A percentile compares a stretch with the other conserved stretches of the same genome.
phyloP scores from a whole-genome alignment of 2,797 vertebrate genomes.

The Remorina albescens region DNA sequence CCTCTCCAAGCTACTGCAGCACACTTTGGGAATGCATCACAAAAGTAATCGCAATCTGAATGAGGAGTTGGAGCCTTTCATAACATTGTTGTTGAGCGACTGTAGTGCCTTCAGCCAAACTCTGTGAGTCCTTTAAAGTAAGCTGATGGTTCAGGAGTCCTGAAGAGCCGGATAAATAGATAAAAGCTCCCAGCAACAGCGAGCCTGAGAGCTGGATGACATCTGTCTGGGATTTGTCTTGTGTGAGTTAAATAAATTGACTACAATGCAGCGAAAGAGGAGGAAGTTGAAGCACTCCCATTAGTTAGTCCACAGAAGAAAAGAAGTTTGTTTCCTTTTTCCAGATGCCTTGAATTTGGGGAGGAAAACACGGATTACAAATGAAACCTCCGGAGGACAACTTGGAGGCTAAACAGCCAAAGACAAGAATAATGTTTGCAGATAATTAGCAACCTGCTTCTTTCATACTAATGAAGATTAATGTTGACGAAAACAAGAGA shows the following conservation, averaged over 20 bases:
- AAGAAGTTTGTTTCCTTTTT: slow-evolving; percentile 9
- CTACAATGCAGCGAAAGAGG: slow-evolving; percentile 40
- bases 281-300: slow-evolving; percentile 16
- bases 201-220: slow-evolving; percentile 61
- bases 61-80: slow-evolving; percentile 33
- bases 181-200: slow-evolving; percentile 62
- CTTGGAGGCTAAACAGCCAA: slow-evolving; percentile 22
- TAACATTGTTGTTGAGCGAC: slow-evolving; percentile 40
- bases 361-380: slow-evolving; percentile 16
- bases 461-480: slow-evolving; percentile 62
- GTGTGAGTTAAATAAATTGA: slow-evolving; percentile 58
- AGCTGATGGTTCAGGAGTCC: slow-evolving; percentile 60
- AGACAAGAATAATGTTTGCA: slow-evolving; percentile 35
- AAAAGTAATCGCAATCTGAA: slow-evolving; percentile 29
- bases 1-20: neutral
- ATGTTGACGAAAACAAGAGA: slow-evolving; percentile 60
- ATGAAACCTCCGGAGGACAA: slow-evolving; percentile 39
- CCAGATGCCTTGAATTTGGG: slow-evolving; percentile 6
- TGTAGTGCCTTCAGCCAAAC: slow-evolving; percentile 45
- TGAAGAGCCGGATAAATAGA: slow-evolving; percentile 62
- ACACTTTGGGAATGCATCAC: neutral
- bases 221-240: slow-evolving; percentile 71
- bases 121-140: slow-evolving; percentile 55
- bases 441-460: slow-evolving; percentile 63
- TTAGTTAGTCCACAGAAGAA: slow-evolving; percentile 52